Conservation (phyloP, 2,113 vertebrate species). For the Scopus umbretta region DNA sequence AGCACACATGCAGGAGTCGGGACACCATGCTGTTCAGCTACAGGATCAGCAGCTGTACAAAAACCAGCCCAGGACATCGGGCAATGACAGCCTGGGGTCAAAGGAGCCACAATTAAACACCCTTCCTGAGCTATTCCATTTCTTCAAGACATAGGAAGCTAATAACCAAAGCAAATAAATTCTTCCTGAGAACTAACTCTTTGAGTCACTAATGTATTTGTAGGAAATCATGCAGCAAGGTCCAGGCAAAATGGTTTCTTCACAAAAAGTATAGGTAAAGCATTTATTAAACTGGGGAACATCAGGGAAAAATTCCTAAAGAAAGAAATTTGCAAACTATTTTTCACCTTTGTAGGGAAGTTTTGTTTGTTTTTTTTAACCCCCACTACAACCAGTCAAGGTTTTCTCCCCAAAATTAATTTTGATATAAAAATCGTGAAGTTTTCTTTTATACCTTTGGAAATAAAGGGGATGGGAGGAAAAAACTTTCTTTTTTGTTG, state of each 20-base stretch:
- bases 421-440: background rate
- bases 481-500: background rate
- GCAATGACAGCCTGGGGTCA: background rate
- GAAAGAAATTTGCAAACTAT: background rate
- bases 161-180: background rate
- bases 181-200: background rate
- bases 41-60: background rate
- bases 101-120: background rate
- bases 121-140: background rate
- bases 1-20: background rate
- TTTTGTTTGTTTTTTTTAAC: too few species aligned
- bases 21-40: rapidly evolving
- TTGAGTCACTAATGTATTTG: background rate
- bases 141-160: background rate
- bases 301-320: background rate
- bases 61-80: background rate
- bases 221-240: background rate
- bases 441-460: background rate
- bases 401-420: background rate
- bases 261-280: background rate
- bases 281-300: background rate
- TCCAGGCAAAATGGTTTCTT: background rate
- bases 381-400: background rate
- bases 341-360: background rate
- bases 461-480: background rate